Evolutionary conservation across 53 echinoderm and acorn worm species (phyloP).

Genomic region (Glandiceps talaboti): DNA sequence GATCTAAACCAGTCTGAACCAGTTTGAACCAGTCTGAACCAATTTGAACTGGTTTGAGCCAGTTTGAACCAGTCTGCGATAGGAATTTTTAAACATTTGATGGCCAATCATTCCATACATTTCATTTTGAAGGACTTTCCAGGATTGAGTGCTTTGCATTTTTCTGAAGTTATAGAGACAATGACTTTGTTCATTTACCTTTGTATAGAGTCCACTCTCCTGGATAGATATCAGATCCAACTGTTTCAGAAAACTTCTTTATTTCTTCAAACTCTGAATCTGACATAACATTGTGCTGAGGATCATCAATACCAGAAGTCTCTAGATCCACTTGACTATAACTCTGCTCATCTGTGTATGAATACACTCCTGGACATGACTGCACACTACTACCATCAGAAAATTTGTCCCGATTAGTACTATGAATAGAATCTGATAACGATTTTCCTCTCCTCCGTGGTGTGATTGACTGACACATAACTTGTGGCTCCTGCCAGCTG

Average conservation of each 20-base stretch:
- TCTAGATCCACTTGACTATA: background rate
- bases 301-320: background rate
- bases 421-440: no score
- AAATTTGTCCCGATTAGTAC: no score
- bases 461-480: background rate
- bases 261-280: background rate
- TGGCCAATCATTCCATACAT: no score
- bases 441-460: background rate
- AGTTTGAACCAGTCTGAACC: no score
- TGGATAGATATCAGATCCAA: background rate
- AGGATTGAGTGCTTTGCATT: no score
- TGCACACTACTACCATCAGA: background rate
- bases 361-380: background rate
- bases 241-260: background rate
- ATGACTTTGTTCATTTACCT: background rate
- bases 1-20: no score
- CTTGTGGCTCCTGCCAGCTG: background rate
- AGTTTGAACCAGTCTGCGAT: no score
- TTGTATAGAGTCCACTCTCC: background rate
- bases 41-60: no score
- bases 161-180: no score
- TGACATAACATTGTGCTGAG: background rate
- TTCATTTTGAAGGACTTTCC: no score
- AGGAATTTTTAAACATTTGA: no score
- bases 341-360: background rate